Percentiles rank a stretch among this genome's conserved stretches.
These are phyloP conservation scores for Proterorhinus semilunaris DNA, from an alignment of 2,113 vertebrate genomes.

Conservation along the genomic window DNA sequence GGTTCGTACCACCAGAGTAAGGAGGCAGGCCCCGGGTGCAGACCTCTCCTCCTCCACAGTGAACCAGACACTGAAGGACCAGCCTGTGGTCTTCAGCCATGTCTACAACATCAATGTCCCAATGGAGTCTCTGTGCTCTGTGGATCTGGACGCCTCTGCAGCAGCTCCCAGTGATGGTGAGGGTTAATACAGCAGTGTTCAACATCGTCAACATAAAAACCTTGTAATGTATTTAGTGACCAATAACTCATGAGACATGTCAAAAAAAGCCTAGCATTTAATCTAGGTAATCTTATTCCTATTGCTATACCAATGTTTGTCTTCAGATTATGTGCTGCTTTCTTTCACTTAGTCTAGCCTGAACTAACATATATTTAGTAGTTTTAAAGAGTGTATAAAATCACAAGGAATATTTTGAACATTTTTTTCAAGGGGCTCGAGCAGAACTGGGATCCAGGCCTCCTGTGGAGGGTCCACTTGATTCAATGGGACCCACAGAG, in stretches of 20 bases:
- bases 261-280: too few relatives aligned
- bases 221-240: not conserved
- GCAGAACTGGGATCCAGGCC: slow-evolving; percentile 60
- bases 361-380: too few relatives aligned
- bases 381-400: too few relatives aligned
- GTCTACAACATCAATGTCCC: slow-evolving; percentile 96
- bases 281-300: too few relatives aligned
- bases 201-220: not conserved
- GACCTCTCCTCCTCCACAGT: slow-evolving; percentile 43
- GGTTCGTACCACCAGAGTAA: slow-evolving; percentile 73
- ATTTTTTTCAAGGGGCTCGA: slow-evolving; percentile 30
- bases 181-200: slow-evolving; percentile 12
- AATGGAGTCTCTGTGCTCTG: slow-evolving; percentile 87
- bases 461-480: slow-evolving; percentile 68
- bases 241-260: too few relatives aligned
- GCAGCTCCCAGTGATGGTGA: slow-evolving; percentile 47
- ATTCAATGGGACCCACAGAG: slow-evolving; percentile 74
- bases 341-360: too few relatives aligned
- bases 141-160: slow-evolving; percentile 78
- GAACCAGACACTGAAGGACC: slow-evolving; percentile 82
- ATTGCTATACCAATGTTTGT: too few relatives aligned
- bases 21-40: slow-evolving; percentile 69
- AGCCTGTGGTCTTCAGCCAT: slow-evolving; percentile 92
- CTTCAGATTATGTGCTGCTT: too few relatives aligned
- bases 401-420: not conserved